Evolutionary conservation across 2,113 vertebrate species (phyloP).

Genomic region (Pagrus major): DNA sequence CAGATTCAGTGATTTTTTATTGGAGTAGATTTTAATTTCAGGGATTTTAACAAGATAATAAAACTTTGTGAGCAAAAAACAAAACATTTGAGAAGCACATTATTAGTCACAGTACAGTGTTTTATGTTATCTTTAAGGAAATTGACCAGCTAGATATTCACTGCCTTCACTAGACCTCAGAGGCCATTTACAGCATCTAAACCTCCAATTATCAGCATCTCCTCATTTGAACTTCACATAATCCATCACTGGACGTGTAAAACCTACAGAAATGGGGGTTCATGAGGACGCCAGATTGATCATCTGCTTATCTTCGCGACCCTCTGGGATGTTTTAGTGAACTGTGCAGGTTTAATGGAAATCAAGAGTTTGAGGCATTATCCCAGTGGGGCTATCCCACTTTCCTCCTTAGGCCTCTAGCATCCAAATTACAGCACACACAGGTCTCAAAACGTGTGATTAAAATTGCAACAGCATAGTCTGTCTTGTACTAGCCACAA

Average conservation of each 20-base stretch:
- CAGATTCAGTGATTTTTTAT: too few species aligned
- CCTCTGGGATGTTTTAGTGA: not conserved
- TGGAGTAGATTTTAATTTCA: too few species aligned
- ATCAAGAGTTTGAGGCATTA: not conserved
- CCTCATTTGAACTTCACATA: not conserved
- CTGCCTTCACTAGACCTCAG: not conserved
- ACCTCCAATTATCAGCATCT: not conserved
- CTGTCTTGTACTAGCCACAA: not conserved
- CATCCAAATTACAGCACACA: not conserved
- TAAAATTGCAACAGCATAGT: not conserved
- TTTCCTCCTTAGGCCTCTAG: not conserved
- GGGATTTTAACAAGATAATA: too few species aligned
- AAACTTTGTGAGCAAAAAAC: too few species aligned
- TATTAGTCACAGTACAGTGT: too few species aligned
- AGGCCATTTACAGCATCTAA: not conserved
- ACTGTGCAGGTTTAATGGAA: not conserved
- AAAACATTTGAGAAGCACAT: too few species aligned
- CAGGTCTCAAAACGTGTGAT: not conserved
- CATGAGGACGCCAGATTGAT: not conserved
- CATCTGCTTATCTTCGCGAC: not conserved
- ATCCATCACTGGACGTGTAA: not conserved
- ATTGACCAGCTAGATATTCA: not conserved
- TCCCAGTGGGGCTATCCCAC: slow-evolving; percentile 1
- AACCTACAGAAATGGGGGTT: not conserved
- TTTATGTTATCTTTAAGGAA: too few species aligned